Base-by-base conservation (phyloP, 2,797 vertebrate species). In the Dermochelys coriacea region DNA sequence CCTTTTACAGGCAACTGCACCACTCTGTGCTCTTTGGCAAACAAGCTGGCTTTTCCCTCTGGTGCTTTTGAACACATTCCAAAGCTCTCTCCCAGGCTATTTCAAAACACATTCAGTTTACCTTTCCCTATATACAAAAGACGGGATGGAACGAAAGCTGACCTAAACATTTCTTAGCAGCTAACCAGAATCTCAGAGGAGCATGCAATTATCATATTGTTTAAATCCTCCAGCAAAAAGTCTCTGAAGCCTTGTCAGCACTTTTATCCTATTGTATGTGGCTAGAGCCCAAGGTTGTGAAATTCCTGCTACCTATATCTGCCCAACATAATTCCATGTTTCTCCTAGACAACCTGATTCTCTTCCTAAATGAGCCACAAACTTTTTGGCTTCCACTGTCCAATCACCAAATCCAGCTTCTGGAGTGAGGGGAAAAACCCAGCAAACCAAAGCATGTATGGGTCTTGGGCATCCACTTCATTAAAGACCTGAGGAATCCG, bases 21-120 rank as follows among this genome's bases (percentile, higher is more conserved):
- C 86, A 74, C 0, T 0, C 21, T 45, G 3, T 88, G 59, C 47
- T 64, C 82, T 75, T 80, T 75, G 80, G 49, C 68, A 91, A 83
- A 79, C 1, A 0, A 84, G 41, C 61, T 91, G 41, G 49, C 87
- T 89, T 61, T 77, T 59, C 80, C 57, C 87, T 86, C 50, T 83
- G 83, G 41, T 49, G 37, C 54, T 75, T 93, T 75, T 93, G 86
- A 96, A 88, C 68, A 4, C 21, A 84, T 94, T 54, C 19, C 81
- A 89, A 71, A 8, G 34, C 45, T 89, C 47, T 54, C 55, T 94
- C 74, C 82, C 86, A 7, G 79, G 49, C 51, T 2, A 1, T 37
- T 91, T 77, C 75, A 83, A 91, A 86, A 81, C 54, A 85, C 71
- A 90, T 64, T 37, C 51, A 34, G 27, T 81, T 27, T 52, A 27